Percentiles rank a stretch among this genome's conserved stretches.
phyloP scores from a whole-genome alignment of 2,113 vertebrate genomes.

The Microcebus murinus region DNA sequence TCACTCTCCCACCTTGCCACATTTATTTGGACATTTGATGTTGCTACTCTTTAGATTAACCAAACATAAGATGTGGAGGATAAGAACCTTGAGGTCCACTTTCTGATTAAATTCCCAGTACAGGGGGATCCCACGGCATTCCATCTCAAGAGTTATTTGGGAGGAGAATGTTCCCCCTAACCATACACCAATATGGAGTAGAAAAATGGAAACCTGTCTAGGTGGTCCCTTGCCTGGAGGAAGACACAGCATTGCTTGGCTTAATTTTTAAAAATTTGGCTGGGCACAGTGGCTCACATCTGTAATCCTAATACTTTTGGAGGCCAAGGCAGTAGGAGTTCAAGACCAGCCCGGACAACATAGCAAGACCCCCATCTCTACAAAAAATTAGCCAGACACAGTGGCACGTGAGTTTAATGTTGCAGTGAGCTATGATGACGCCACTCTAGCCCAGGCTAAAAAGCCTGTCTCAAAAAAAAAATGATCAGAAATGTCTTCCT shows the following conservation, averaged over 20 bases:
- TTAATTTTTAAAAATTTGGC: neutral
- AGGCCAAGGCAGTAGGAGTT: too few species aligned
- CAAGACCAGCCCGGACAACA: too few species aligned
- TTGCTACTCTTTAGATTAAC: neutral
- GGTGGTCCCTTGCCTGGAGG: neutral
- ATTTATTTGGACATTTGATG: neutral
- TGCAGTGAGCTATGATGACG: too few species aligned
- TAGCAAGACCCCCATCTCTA: too few species aligned
- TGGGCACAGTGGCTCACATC: too few species aligned
- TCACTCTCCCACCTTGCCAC: neutral
- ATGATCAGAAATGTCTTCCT: constrained; percentile 9
- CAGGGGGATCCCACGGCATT: neutral
- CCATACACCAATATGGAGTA: neutral
- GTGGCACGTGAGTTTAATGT: too few species aligned
- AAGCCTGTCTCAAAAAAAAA: neutral
- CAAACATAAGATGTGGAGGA: neutral
- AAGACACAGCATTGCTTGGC: neutral
- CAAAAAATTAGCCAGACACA: too few species aligned
- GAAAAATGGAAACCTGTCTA: neutral
- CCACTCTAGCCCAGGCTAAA: too few species aligned
- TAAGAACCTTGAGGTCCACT: neutral
- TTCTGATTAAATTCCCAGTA: neutral
- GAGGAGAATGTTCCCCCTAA: neutral
- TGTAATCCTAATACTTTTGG: too few species aligned
- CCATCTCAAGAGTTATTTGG: neutral